These are phyloP conservation scores for Heliornis fulica DNA, from an alignment of 2,113 vertebrate species.

Conservation along the genomic window DNA sequence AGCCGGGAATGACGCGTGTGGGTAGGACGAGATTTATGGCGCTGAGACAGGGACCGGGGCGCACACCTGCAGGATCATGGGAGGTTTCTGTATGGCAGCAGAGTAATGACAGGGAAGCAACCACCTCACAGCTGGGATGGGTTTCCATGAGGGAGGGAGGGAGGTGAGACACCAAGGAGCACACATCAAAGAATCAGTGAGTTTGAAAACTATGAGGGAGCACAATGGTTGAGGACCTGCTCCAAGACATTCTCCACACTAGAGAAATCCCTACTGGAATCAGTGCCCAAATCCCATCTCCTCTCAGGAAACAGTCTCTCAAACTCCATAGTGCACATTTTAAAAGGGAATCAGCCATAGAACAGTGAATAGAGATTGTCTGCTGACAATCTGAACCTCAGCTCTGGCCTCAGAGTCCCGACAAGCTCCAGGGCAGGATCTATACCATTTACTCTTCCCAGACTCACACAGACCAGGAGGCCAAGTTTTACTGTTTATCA, in stretches of 20 bases:
- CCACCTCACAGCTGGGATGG: background rate
- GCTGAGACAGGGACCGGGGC: background rate
- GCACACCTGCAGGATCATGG: background rate
- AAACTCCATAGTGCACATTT: fast-evolving
- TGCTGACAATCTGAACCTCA: background rate
- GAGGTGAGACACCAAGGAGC: background rate
- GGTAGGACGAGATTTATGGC: background rate
- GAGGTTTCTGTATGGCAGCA: background rate
- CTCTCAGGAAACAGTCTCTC: background rate
- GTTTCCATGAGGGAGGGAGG: background rate
- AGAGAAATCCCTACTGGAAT: background rate
- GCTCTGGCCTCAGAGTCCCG: background rate
- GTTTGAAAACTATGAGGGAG: background rate
- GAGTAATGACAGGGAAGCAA: background rate
- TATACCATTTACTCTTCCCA: background rate
- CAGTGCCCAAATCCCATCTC: background rate
- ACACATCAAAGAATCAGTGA: background rate
- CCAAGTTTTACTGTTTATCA: background rate
- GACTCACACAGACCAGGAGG: background rate
- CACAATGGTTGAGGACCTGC: background rate
- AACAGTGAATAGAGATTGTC: fast-evolving
- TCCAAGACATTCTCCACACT: background rate
- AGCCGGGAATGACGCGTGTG: background rate
- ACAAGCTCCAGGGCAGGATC: background rate
- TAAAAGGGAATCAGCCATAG: background rate